Base-by-base conservation (phyloP, 2,113 vertebrate genomes). In the Orthonyx spaldingii region DNA sequence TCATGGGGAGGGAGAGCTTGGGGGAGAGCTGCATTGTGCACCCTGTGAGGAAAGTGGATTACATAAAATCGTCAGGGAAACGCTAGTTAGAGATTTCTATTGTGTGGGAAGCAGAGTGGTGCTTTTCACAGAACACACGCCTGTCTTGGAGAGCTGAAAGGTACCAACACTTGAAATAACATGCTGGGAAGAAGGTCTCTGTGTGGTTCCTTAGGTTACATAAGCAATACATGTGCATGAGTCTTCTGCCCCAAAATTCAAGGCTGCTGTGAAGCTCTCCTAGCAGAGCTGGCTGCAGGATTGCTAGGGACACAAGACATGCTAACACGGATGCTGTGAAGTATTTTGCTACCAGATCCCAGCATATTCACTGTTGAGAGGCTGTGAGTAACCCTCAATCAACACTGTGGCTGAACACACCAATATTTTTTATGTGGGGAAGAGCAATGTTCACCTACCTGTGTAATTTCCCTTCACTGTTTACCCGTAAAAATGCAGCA, bases 11-110 rank as follows among this genome's bases (percentile, higher is more conserved):
- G 68, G 66, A 88, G 83, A 84, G 63, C 75, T 59, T 42, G 79
- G 81, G 77, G 88, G 92, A 71, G 88, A 84, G 91, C 70, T 90
- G 90, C 90, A 88, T 90, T 96, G 92, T 96, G 69, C 63, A 42
- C 84, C 90, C 89, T 93, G 61, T 79, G 89, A 75, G 90, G 72
- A 75, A 95, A 96, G 93, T 95, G 86, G 92, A 90, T 97, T 96
- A 92, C 88, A 93, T 96, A 92, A 97, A 96, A 96, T 95, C 2
- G 49, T 93, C 90, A 96, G 94, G 94, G 93, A 96, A 92, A 90
- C 32, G 76, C 90, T 86, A 13, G 93, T 84, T 93, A 70, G 87
- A 65, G 93, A 87, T 89, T 90, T 90, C 77, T 95, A 65, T 95
- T 94, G 94, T 94, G 94, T 95, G 94, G 90, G 96, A 94, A 95